Conservation (phyloP, 1,140 invertebrate species). For the Triops cancriformis region DNA sequence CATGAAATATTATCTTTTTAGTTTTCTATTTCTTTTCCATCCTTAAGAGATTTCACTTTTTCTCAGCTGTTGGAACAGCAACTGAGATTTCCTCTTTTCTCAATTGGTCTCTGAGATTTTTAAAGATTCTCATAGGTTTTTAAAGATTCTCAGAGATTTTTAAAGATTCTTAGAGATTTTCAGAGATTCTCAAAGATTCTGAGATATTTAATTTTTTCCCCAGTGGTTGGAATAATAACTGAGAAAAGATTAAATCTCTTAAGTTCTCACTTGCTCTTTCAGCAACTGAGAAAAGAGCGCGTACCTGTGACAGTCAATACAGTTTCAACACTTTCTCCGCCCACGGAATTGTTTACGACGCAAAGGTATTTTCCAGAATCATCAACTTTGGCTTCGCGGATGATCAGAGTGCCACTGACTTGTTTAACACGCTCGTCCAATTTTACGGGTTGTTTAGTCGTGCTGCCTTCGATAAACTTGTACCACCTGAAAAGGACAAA, state of each 20-base stretch:
- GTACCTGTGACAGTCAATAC: constrained; percentile 77
- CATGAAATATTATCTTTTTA: neutral
- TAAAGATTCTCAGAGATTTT: no score
- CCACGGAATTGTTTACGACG: constrained; percentile 87
- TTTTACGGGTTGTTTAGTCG: constrained; percentile 69
- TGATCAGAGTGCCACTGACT: constrained; percentile 87
- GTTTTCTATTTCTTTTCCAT: neutral
- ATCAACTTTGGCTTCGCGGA: constrained; percentile 77
- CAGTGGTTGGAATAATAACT: no score
- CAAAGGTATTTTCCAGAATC: constrained; percentile 84
- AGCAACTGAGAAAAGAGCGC: constrained; percentile 22
- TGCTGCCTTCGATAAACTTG: constrained; percentile 79
- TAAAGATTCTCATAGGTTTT: no score
- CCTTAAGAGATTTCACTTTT: no score
- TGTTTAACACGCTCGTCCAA: constrained; percentile 80
- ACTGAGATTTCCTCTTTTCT: no score
- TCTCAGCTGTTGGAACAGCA: no score
- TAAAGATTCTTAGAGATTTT: no score
- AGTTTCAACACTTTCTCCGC: constrained; percentile 83
- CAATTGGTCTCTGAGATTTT: no score
- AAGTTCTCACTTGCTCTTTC: neutral
- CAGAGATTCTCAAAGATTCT: no score
- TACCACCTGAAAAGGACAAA: constrained; percentile 72
- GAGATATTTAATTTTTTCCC: no score
- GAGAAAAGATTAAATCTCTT: no score